phyloP scores from a whole-genome alignment of 2,113 vertebrate species.

The Malaclemys terrapin region DNA sequence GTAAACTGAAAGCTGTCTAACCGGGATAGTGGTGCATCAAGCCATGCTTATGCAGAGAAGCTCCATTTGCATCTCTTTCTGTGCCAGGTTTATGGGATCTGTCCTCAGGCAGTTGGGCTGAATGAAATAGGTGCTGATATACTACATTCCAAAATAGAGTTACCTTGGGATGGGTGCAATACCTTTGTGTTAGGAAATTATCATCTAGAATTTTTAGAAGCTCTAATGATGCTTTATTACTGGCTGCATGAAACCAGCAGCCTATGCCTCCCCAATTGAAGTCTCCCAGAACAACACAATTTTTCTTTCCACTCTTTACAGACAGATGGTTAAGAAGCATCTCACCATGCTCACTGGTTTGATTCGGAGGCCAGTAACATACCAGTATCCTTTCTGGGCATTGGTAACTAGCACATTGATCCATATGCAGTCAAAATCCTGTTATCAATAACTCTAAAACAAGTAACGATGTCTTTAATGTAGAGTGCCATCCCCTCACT shows the following conservation, averaged over 20 bases:
- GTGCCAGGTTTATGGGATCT: neutral
- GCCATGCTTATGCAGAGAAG: neutral
- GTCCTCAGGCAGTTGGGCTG: neutral
- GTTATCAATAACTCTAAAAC: neutral
- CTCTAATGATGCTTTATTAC: neutral
- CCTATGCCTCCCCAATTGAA: neutral
- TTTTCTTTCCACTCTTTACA: neutral
- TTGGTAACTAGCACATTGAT: neutral
- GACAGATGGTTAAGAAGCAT: neutral
- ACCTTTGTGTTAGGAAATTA: accelerated
- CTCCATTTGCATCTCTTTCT: neutral
- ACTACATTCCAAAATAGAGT: neutral
- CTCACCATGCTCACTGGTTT: neutral
- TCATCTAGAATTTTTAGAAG: neutral
- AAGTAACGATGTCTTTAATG: neutral
- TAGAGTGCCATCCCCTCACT: neutral
- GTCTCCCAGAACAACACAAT: neutral
- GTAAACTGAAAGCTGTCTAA: neutral
- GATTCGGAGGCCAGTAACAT: neutral
- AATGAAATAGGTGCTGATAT: neutral
- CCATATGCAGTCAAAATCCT: neutral
- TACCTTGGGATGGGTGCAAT: accelerated
- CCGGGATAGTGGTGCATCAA: neutral
- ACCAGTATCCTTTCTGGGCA: neutral
- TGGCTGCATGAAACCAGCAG: neutral